phyloP scores from a whole-genome alignment of 2,797 vertebrate genomes.

The Uromys caudimaculatus region DNA sequence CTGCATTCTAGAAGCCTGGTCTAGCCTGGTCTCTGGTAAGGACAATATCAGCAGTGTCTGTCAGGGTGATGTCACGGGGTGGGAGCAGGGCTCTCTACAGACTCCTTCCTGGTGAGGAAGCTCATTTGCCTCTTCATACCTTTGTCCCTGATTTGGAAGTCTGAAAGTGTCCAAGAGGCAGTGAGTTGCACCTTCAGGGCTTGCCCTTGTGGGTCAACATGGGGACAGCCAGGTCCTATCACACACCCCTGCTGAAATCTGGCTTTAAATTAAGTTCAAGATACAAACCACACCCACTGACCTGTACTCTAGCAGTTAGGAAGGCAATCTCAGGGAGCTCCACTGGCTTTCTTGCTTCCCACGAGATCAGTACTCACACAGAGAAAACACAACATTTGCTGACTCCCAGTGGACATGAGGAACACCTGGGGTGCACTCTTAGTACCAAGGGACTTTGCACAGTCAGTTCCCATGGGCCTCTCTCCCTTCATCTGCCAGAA shows the following conservation, averaged over 20 bases:
- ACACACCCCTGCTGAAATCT: no score
- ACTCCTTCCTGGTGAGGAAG: background rate
- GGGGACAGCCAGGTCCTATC: background rate
- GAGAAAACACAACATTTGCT: background rate
- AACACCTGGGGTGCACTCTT: background rate
- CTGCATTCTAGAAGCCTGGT: background rate
- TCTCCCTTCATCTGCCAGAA: background rate
- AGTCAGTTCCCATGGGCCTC: background rate
- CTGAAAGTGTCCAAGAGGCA: background rate
- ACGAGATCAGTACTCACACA: background rate
- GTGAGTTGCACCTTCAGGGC: background rate
- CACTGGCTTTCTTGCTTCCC: background rate
- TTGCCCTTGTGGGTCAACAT: background rate
- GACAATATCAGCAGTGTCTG: background rate
- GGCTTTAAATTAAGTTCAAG: background rate
- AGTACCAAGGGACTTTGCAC: background rate
- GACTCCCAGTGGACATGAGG: background rate
- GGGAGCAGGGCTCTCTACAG: background rate
- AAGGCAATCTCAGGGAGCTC: background rate
- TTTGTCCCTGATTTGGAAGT: background rate
- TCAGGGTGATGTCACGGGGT: no score
- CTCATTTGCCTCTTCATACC: background rate
- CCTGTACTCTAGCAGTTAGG: background rate
- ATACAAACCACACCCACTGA: background rate
- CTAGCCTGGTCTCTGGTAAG: background rate